Conservation (phyloP, 2,797 vertebrate genomes). For the Macropus fuliginosus region DNA sequence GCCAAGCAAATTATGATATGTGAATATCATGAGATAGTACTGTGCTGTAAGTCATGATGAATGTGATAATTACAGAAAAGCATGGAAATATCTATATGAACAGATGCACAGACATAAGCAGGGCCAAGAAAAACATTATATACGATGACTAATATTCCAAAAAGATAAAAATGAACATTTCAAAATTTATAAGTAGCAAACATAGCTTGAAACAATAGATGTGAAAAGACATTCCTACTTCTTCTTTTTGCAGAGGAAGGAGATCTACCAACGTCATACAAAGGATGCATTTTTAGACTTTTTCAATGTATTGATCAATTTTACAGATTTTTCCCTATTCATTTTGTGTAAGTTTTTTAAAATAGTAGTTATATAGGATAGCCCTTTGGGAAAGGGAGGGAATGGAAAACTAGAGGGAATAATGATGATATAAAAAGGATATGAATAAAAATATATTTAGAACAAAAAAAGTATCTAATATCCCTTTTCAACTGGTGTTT, state of each 20-base stretch:
- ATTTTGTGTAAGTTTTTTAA: not conserved
- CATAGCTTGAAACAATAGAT: not conserved
- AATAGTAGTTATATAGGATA: not conserved
- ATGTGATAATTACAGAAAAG: not conserved
- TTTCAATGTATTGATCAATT: not conserved
- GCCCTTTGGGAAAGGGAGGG: not conserved
- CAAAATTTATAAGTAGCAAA: not conserved
- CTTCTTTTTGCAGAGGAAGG: not conserved
- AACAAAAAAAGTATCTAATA: not conserved
- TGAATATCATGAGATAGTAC: not conserved
- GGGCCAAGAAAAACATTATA: not conserved
- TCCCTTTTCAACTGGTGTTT: not conserved
- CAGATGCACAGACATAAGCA: not conserved
- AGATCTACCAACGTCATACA: not conserved
- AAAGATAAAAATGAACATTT: not conserved
- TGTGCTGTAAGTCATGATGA: not conserved
- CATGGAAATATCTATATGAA: not conserved
- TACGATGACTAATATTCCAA: not conserved
- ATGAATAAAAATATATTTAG: not conserved
- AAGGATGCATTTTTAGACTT: not conserved
- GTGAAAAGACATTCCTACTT: not conserved
- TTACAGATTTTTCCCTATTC: not conserved
- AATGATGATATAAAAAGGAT: not conserved
- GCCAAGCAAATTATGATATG: not conserved
- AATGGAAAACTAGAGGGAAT: not conserved